Base-by-base conservation (phyloP, 53 echinoderm and acorn worm species). In the Luidia sarsii region DNA sequence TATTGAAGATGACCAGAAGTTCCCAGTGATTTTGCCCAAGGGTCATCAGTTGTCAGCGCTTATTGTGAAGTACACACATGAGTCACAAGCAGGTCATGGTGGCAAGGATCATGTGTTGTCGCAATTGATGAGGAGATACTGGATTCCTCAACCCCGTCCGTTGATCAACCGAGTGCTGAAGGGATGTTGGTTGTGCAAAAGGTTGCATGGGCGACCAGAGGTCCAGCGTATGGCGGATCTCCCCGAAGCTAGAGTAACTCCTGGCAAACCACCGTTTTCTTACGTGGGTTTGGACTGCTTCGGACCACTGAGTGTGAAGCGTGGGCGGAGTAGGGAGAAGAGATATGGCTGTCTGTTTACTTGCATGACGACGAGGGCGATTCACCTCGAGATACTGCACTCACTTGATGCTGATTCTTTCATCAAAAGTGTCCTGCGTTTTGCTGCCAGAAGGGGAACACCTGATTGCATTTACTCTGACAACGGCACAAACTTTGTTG, bases 401-500 rank as follows among this genome's bases (percentile, higher is more conserved):
- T 61, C 80, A 15, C 16, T 91, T 50, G 84, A 91, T 25, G 77
- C 81, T 4, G 88, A 88, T 28, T 70, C 88, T 0, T 91, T 84
- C 60, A 29, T 91, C 1, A 86, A 92, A 31, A 83, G 86, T 23
- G 59, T 89, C 1, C 3, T 82, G 13, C 65, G 92, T 48, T 92
- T 92, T 56, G 49, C 82, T 8, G 51, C 73, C 8, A 64, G 86
- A 48, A 23, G 92, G 75, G 89, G 92, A 50, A 39, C 14, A 5
- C 86, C 83, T 8, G 33, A 79, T 41, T 65, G 70, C 13, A 71
- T 91, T 0, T 50, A 64, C 14, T 88, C 89, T 29, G 83, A 87
- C 41, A 86, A 92, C 50, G 86, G 89, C 1, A 82, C 86, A 4
- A 92, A 92, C 57, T 85, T 91, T 22, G 67, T 84, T 14, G 88